Evolutionary conservation across 1,140 invertebrate genomes (phyloP), one percentile per base, ranked within the genome.

Genomic region (Bombus haemorrhoidalis): DNA sequence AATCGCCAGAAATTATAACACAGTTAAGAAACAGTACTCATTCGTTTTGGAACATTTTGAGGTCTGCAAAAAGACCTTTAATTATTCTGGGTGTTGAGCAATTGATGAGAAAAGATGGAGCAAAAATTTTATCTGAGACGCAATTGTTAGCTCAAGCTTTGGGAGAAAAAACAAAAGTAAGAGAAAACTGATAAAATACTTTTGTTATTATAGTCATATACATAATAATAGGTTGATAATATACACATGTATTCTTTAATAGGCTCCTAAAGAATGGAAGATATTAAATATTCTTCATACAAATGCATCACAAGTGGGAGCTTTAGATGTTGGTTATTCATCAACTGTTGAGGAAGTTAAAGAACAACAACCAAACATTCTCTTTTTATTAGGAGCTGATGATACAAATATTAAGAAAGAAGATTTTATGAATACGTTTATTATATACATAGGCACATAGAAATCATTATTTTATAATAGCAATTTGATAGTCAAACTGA

Each of bases 301-400:
- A 90, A 98, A 98, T 81, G 98, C 98, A 43, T 97, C 97, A 32
- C 98, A 99, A 96, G 98, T 99, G 74, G 99, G 98, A 74, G 99
- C 99, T 47, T 96, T 99, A 73, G 99, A 99, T 96, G 94, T 99
- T 76, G 99, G 99, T 62, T 99, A 99, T 95, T 97, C 97, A 88
- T 96, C 98, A 9, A 97, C 98, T 34, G 96, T 98, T 13, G 96
- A 97, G 41, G 95, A 95, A 83, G 96, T 97, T n/a, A 95, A 97
- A 53, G 94, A 97, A 84, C 92, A 95, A 76, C 96, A 97, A 86
- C 98, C 98, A 0, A 97, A 97, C 93, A 96, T 99, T 53, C 94
- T 99, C 25, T 99, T 97, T 94, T 95, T 99, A 69, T 95, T 99
- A 76, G 99, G 99, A 57, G 98, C 99, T 80, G 99, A 99, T 95